Conservation (phyloP, 2,113 vertebrate species). For the Gracilinanus agilis region DNA sequence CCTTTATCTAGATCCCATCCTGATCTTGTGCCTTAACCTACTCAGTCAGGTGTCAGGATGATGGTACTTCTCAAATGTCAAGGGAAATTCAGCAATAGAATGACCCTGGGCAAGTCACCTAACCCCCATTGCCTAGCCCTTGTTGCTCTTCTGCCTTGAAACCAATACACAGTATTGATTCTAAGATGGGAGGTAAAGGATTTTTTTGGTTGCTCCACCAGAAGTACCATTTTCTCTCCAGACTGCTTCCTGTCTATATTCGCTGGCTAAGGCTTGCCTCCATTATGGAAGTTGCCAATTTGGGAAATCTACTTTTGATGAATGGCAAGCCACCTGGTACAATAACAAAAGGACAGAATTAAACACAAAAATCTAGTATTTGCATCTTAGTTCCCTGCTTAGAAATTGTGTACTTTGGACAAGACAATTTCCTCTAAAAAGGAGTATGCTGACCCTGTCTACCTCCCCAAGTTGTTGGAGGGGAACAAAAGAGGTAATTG, state of each 20-base stretch:
- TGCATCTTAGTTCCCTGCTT: neutral
- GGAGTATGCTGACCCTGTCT: neutral
- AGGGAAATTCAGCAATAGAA: no score
- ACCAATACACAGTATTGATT: no score
- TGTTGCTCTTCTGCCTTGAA: no score
- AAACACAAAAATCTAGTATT: neutral
- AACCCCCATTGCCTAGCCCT: no score
- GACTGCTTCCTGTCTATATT: neutral
- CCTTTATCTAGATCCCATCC: neutral
- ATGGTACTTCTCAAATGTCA: neutral
- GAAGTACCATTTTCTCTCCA: neutral
- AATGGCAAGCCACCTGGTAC: neutral
- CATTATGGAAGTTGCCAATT: neutral
- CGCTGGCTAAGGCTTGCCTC: neutral
- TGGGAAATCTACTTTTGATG: neutral
- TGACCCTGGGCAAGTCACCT: no score
- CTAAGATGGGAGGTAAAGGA: no score
- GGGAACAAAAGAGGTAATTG: neutral
- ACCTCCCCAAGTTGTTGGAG: neutral
- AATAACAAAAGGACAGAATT: neutral
- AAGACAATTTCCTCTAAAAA: neutral
- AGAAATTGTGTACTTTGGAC: neutral
- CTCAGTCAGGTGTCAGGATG: neutral
- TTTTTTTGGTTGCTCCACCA: neutral
- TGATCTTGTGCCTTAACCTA: no score